Conservation (phyloP, 2,797 vertebrate species). For the Megalops cyprinoides region DNA sequence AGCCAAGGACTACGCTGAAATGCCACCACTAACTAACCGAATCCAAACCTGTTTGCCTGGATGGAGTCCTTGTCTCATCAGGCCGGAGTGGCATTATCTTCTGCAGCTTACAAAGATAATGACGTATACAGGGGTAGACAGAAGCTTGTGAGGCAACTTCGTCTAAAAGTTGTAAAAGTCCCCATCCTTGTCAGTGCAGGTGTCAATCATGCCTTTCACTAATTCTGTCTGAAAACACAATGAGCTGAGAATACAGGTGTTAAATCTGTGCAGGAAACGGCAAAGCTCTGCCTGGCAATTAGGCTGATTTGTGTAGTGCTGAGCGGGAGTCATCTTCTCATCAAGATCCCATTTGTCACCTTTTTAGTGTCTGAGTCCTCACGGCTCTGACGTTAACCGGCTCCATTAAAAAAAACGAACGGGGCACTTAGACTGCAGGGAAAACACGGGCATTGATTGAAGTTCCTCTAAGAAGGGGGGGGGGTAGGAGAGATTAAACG, state of each 20-base stretch:
- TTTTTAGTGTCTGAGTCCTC: not conserved
- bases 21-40: not conserved
- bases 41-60: no score
- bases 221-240: constrained; percentile 32
- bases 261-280: constrained; percentile 34
- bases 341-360: constrained; percentile 40
- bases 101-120: not conserved
- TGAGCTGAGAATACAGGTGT: constrained; percentile 38
- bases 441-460: constrained; percentile 28
- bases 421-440: constrained; percentile 29
- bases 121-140: not conserved
- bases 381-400: not conserved
- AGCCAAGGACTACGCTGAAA: no score
- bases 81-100: not conserved
- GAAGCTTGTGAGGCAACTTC: not conserved
- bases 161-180: not conserved
- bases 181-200: not conserved
- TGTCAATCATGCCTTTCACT: constrained; percentile 10
- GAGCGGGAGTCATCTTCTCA: not conserved
- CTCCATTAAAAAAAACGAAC: constrained; percentile 37
- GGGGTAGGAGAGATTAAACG: constrained; percentile 34
- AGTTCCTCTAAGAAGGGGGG: constrained; percentile 13
- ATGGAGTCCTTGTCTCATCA: no score
- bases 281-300: constrained; percentile 51
- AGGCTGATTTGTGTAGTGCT: constrained; percentile 49